Conservation (phyloP, 2,888 invertebrate genomes). For the Leptogaster cylindrica region DNA sequence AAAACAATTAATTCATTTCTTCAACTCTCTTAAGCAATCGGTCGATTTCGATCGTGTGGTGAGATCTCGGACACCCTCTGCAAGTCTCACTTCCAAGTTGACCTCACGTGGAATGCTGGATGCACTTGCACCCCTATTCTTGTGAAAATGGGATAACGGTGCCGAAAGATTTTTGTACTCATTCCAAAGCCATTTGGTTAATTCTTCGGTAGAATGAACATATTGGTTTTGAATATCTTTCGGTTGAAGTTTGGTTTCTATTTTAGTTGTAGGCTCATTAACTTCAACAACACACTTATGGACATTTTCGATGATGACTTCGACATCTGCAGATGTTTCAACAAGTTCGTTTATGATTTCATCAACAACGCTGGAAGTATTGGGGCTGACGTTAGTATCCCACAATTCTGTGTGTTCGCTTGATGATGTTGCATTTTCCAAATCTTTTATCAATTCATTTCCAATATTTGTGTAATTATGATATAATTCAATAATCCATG, state of each 20-base stretch:
- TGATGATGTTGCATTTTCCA: neutral
- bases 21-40: constrained; percentile 5
- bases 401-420: neutral
- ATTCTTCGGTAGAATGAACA: neutral
- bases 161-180: neutral
- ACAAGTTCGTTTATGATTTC: neutral
- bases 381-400: neutral
- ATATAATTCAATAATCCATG: constrained; percentile 29
- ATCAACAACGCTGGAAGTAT: neutral
- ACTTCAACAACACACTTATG: neutral
- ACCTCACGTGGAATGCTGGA: constrained; percentile 16
- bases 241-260: neutral
- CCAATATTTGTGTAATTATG: too few species aligned
- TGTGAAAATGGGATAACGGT: neutral
- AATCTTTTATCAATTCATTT: constrained; percentile 10
- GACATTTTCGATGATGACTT: neutral
- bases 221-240: neutral
- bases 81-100: too few species aligned
- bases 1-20: too few species aligned
- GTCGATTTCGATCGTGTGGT: constrained; percentile 15
- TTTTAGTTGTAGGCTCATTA: neutral
- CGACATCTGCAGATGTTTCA: neutral
- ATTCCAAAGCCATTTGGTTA: constrained; percentile 3
- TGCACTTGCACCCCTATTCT: constrained; percentile 3
- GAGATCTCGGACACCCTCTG: neutral